Evolutionary conservation across 2,888 invertebrate species (phyloP).

Genomic region (Pharmacophagus antenor): DNA sequence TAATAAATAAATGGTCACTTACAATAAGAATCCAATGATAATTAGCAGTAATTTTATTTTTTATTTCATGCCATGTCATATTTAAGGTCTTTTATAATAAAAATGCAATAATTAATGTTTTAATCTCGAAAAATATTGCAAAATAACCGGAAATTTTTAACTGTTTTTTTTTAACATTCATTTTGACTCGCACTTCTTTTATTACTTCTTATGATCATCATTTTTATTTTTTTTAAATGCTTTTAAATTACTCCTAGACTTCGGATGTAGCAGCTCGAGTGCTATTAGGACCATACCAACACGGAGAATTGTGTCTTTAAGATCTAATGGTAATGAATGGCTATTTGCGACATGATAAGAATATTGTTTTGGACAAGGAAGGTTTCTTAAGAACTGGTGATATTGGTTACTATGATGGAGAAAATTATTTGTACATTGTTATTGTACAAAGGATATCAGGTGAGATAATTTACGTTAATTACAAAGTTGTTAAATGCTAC

Average conservation of each 20-base stretch:
- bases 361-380: constrained; percentile 36
- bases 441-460: constrained; percentile 37
- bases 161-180: too few relatives aligned
- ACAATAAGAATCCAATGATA: too few relatives aligned
- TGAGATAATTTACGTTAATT: constrained; percentile 11
- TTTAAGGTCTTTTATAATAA: too few relatives aligned
- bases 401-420: constrained; percentile 41
- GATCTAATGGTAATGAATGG: constrained; percentile 54
- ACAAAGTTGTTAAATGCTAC: too few relatives aligned
- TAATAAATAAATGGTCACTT: too few relatives aligned
- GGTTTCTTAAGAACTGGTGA: constrained; percentile 41
- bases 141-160: too few relatives aligned
- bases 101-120: too few relatives aligned
- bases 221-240: not conserved
- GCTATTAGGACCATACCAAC: constrained; percentile 45
- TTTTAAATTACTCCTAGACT: constrained; percentile 48
- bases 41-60: too few relatives aligned
- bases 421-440: constrained; percentile 39
- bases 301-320: constrained; percentile 58
- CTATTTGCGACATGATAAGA: constrained; percentile 44
- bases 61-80: too few relatives aligned
- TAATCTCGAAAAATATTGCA: too few relatives aligned
- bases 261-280: constrained; percentile 54
- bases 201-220: too few relatives aligned
- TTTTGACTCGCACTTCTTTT: too few relatives aligned